These are phyloP conservation scores for Dipodomys spectabilis DNA, from an alignment of 2,113 vertebrate species.

Conservation along the genomic window DNA sequence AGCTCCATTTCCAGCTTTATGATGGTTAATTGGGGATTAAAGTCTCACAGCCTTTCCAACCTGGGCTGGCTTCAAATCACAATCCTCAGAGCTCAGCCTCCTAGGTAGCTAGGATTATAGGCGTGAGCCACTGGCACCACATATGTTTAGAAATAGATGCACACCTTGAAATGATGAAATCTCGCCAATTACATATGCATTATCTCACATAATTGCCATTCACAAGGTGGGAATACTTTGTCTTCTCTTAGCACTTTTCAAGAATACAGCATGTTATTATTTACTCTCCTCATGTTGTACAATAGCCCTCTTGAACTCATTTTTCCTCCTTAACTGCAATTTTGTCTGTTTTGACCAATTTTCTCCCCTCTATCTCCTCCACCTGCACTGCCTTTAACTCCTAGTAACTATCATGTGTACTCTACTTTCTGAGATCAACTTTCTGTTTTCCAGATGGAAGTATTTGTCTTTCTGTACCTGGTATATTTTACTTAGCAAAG, in stretches of 20 bases:
- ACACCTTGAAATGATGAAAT: background rate
- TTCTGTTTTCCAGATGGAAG: too few species aligned
- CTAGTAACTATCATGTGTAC: background rate
- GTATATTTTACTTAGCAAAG: background rate
- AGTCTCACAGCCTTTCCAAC: too few species aligned
- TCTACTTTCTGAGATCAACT: background rate
- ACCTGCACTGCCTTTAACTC: too few species aligned
- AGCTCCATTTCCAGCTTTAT: too few species aligned
- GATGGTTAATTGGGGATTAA: too few species aligned
- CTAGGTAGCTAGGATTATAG: too few species aligned
- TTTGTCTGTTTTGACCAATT: background rate
- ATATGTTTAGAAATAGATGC: background rate
- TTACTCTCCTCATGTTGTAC: background rate
- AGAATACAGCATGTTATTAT: background rate
- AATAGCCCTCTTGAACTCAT: background rate
- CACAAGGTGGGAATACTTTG: background rate
- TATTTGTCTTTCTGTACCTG: background rate
- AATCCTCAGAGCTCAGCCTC: too few species aligned
- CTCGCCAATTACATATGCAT: background rate
- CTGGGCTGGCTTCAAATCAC: too few species aligned
- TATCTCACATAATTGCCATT: background rate
- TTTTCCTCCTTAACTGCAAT: background rate
- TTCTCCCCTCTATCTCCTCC: accelerated
- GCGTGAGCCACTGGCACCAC: too few species aligned
- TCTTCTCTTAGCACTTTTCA: background rate